Conservation (phyloP, 2,113 vertebrate genomes). For the Gymnogyps californianus region DNA sequence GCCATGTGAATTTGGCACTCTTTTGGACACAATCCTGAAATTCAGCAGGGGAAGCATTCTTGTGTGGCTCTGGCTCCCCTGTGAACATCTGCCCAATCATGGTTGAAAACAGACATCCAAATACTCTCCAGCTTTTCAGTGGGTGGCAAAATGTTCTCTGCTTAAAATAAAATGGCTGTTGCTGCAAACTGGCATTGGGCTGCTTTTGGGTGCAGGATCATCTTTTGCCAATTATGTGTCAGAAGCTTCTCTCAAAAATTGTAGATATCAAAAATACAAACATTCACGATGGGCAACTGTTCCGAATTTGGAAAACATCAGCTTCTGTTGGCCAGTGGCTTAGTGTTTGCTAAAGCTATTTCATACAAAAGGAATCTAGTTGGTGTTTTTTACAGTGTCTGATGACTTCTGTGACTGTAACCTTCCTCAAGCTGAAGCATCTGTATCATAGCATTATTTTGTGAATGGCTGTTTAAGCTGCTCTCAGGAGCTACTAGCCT, state of each 20-base stretch:
- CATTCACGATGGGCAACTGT: neutral
- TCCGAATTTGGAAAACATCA: neutral
- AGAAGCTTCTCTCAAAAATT: neutral
- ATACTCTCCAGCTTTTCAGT: neutral
- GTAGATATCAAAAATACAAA: neutral
- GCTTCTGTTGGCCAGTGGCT: neutral
- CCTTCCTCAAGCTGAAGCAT: neutral
- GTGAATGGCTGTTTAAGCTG: neutral
- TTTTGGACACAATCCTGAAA: neutral
- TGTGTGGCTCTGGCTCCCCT: neutral
- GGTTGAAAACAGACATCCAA: neutral
- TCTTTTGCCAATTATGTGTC: neutral
- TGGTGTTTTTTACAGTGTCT: neutral
- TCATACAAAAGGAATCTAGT: neutral
- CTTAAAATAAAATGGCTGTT: neutral
- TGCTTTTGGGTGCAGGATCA: neutral
- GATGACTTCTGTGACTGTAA: neutral
- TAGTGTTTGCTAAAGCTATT: neutral
- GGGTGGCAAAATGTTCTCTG: neutral
- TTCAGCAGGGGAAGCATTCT: neutral
- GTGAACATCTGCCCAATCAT: neutral
- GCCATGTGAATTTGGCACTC: neutral
- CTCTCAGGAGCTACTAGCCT: neutral
- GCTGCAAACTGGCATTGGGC: neutral
- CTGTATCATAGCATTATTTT: neutral